A percentile compares a stretch with the other conserved stretches of the same genome.
Conservation (phyloP, 1,140 invertebrate species). For the Holotrichia oblita region DNA sequence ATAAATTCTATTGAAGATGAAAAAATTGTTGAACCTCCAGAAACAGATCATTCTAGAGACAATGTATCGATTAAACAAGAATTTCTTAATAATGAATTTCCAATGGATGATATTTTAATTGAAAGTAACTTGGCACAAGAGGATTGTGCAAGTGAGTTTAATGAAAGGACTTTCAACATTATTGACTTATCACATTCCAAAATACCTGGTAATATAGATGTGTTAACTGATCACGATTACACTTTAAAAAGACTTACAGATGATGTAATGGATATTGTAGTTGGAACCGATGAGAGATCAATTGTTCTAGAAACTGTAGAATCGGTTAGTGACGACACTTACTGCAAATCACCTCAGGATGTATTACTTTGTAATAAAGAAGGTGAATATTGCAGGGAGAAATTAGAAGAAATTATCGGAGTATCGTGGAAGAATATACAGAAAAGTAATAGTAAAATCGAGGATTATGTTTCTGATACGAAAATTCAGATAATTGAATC, state of each 20-base stretch:
- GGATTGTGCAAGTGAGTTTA: neutral
- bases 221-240: slow-evolving; percentile 31
- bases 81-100: neutral
- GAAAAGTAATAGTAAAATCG: neutral
- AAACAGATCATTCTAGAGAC: neutral
- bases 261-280: slow-evolving; percentile 1
- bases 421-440: neutral
- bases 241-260: neutral
- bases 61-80: neutral
- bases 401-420: slow-evolving; percentile 29
- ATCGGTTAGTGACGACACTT: neutral
- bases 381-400: slow-evolving; percentile 11
- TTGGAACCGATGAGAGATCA: neutral
- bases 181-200: slow-evolving; percentile 36
- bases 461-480: neutral
- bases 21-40: neutral
- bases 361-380: neutral
- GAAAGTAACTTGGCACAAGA: neutral
- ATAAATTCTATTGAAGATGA: neutral
- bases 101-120: neutral
- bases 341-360: neutral
- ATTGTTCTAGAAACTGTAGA: neutral
- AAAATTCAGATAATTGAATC: neutral
- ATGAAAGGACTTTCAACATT: slow-evolving; percentile 5
- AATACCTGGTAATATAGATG: neutral